A percentile compares a stretch with the other conserved stretches of the same genome.
These are phyloP conservation scores for Triplophysa yarkandensis DNA, from an alignment of 2,797 vertebrate genomes.

Conservation along the genomic window DNA sequence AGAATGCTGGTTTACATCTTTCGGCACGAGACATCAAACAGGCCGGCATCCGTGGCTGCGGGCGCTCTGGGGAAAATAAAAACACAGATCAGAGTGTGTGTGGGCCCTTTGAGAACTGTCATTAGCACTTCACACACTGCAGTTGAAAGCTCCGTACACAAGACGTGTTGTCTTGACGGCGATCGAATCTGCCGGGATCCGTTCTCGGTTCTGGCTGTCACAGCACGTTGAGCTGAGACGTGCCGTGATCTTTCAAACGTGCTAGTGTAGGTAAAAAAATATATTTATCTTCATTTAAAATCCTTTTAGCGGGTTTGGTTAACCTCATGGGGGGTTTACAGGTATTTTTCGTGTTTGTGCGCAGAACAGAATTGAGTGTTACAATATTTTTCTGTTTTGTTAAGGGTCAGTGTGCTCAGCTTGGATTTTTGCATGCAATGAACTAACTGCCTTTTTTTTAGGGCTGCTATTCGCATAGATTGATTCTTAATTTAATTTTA, in stretches of 20 bases:
- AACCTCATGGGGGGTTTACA: constrained; percentile 25
- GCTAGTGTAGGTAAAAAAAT: constrained; percentile 24
- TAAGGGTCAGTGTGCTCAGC: not conserved
- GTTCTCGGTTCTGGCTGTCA: constrained; percentile 48
- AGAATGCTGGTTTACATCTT: constrained; percentile 58
- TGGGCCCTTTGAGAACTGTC: constrained; percentile 69
- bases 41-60: constrained; percentile 62
- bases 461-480: no score
- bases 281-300: constrained; percentile 30
- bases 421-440: not conserved
- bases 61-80: constrained; percentile 61
- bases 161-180: constrained; percentile 51
- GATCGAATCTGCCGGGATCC: constrained; percentile 52
- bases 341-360: constrained; percentile 18
- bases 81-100: constrained; percentile 65
- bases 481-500: no score
- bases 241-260: constrained; percentile 31
- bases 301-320: constrained; percentile 27
- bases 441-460: not conserved
- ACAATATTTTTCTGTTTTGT: not conserved
- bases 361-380: not conserved
- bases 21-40: constrained; percentile 67
- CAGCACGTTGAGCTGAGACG: constrained; percentile 41
- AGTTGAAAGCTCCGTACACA: constrained; percentile 53
- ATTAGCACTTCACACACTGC: constrained; percentile 68